A percentile compares a stretch with the other conserved stretches of the same genome.
Evolutionary conservation across 2,888 invertebrate genomes (phyloP).

Genomic region (Merodon equestris): DNA sequence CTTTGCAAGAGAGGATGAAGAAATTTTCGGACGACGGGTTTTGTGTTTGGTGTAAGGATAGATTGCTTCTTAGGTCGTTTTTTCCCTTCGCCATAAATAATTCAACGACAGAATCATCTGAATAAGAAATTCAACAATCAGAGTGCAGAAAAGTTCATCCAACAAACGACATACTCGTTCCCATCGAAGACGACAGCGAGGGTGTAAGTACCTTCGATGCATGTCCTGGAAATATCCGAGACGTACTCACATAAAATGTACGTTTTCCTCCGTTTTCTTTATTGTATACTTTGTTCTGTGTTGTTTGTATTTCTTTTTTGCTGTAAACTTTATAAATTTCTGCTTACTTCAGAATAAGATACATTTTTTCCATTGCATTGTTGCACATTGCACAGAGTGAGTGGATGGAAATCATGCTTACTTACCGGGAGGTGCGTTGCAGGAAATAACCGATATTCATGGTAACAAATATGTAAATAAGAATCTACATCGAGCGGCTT

Average conservation of each 20-base stretch:
- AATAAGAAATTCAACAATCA: slow-evolving; percentile 53
- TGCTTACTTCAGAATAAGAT: slow-evolving; percentile 31
- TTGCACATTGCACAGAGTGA: slow-evolving; percentile 13
- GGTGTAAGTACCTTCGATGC: slow-evolving; percentile 2
- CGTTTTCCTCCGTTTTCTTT: background rate
- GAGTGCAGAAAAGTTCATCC: slow-evolving; percentile 51
- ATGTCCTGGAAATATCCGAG: slow-evolving; percentile 25
- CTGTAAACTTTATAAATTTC: slow-evolving; percentile 30
- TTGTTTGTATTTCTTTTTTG: background rate
- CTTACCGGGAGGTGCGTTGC: too few relatives aligned
- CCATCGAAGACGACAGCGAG: background rate
- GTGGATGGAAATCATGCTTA: background rate
- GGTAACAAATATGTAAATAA: too few relatives aligned
- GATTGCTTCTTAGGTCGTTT: background rate
- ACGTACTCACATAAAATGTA: slow-evolving; percentile 10
- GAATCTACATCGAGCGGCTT: too few relatives aligned
- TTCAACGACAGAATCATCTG: slow-evolving; percentile 52
- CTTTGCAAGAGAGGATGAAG: too few relatives aligned
- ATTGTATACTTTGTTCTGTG: too few relatives aligned
- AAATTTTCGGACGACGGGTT: background rate
- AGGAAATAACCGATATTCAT: too few relatives aligned
- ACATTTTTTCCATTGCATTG: slow-evolving; percentile 60
- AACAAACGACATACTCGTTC: slow-evolving; percentile 13
- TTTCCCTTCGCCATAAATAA: slow-evolving; percentile 45
- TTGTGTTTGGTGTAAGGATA: background rate